Conservation (phyloP, 37 sponge, comb jelly and placozoan genomes). For the Cliona cf. orientalis region DNA sequence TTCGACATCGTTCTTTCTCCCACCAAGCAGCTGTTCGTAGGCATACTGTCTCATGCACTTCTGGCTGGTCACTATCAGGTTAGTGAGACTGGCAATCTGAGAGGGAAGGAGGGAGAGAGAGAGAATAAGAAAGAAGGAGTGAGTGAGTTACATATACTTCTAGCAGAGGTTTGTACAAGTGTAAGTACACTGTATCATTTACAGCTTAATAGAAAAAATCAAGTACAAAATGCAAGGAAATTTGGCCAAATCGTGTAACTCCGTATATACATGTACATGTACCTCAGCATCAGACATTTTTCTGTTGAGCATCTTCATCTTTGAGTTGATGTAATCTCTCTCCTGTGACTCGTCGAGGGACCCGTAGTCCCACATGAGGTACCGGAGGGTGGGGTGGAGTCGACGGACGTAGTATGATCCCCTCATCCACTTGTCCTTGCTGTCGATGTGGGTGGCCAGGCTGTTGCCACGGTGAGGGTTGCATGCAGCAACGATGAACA, state of each 20-base stretch:
- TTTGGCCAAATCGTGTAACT: too few species aligned
- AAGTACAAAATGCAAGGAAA: too few species aligned
- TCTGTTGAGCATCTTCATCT: conserved; percentile 52
- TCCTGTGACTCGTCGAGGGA: conserved; percentile 79
- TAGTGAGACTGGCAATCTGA: conserved; percentile 62
- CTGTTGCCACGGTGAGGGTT: conserved; percentile 95
- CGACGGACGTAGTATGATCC: conserved; percentile 77
- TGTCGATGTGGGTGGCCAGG: conserved; percentile 60
- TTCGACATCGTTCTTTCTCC: not conserved
- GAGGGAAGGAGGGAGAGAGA: too few species aligned
- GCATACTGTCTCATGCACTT: conserved; percentile 73
- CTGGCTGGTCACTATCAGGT: conserved; percentile 69
- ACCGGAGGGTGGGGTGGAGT: conserved; percentile 78
- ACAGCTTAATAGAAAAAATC: too few species aligned
- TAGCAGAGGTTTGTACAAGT: too few species aligned
- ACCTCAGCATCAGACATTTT: conserved; percentile 29
- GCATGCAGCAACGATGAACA: conserved; percentile 91
- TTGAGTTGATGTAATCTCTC: conserved; percentile 69
- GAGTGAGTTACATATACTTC: too few species aligned
- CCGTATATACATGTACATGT: not conserved
- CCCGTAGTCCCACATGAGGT: conserved; percentile 84
- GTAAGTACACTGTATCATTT: too few species aligned
- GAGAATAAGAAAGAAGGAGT: too few species aligned
- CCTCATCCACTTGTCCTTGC: too few species aligned
- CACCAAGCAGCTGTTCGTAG: conserved; percentile 40